Percentiles rank a stretch among this genome's conserved stretches.
phyloP scores from a whole-genome alignment of 2,888 invertebrate genomes.

The Scrobipalpa atriplicella region DNA sequence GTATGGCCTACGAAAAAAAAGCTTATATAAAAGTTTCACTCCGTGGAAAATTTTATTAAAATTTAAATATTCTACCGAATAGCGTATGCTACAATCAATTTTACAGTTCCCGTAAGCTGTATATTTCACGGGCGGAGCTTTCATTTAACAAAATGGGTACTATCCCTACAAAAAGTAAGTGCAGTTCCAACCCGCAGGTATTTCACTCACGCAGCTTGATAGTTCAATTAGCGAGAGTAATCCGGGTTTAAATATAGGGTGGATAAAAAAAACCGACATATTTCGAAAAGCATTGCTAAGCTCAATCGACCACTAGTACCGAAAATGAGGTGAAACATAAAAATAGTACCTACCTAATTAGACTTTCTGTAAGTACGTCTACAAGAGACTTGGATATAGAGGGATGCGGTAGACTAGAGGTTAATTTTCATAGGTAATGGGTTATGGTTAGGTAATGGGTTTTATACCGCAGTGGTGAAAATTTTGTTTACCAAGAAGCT shows the following conservation, averaged over 20 bases:
- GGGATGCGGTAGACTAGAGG: no score
- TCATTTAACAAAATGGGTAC: slow-evolving; percentile 3
- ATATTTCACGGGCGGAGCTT: neutral
- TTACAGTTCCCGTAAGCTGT: neutral
- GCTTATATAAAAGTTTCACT: neutral
- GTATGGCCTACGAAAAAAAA: neutral
- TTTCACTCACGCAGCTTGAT: slow-evolving; percentile 6
- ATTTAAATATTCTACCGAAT: neutral
- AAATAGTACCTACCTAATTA: no score
- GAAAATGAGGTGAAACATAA: no score
- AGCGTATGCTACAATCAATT: neutral
- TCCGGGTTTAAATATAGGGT: neutral
- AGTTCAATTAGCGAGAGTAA: slow-evolving; percentile 15
- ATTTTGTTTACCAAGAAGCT: no score
- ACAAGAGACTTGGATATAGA: no score
- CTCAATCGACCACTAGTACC: no score
- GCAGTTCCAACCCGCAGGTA: neutral
- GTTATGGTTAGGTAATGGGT: no score
- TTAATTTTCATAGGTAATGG: no score
- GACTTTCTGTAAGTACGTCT: no score
- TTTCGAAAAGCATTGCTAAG: no score
- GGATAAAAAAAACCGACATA: neutral
- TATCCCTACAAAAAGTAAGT: slow-evolving; percentile 1
- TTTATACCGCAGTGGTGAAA: no score
- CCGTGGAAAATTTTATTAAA: neutral